These are phyloP conservation scores for Meta bourneti DNA, from an alignment of 2,888 invertebrate species.

Conservation along the genomic window DNA sequence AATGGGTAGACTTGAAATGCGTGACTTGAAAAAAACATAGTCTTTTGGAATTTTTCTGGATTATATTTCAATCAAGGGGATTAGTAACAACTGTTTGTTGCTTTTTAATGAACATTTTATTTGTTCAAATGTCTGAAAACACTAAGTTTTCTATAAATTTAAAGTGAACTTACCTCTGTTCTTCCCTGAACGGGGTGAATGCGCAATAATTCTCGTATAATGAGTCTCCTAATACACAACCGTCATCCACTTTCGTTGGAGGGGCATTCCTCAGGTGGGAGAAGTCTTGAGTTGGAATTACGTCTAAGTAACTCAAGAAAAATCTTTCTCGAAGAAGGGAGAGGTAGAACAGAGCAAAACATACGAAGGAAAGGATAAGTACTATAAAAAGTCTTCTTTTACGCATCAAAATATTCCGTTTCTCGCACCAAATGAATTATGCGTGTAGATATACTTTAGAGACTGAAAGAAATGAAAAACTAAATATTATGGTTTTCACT, in stretches of 20 bases:
- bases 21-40: too few relatives aligned
- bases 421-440: background rate
- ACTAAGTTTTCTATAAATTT: too few relatives aligned
- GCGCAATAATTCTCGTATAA: conserved; percentile 48
- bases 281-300: background rate
- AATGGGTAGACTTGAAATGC: too few relatives aligned
- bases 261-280: background rate
- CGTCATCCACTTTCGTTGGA: background rate
- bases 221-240: background rate
- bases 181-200: background rate
- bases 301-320: background rate
- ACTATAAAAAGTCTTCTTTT: background rate
- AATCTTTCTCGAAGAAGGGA: background rate
- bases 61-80: too few relatives aligned
- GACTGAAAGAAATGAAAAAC: background rate
- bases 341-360: conserved; percentile 2
- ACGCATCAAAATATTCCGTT: conserved; percentile 23
- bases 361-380: background rate
- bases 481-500: background rate
- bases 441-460: background rate
- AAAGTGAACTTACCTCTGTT: conserved; percentile 21
- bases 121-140: too few relatives aligned
- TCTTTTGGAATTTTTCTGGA: too few relatives aligned
- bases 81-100: too few relatives aligned
- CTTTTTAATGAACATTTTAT: too few relatives aligned